Base-by-base conservation (phyloP, 2,113 vertebrate genomes). In the Pituophis catenifer region DNA sequence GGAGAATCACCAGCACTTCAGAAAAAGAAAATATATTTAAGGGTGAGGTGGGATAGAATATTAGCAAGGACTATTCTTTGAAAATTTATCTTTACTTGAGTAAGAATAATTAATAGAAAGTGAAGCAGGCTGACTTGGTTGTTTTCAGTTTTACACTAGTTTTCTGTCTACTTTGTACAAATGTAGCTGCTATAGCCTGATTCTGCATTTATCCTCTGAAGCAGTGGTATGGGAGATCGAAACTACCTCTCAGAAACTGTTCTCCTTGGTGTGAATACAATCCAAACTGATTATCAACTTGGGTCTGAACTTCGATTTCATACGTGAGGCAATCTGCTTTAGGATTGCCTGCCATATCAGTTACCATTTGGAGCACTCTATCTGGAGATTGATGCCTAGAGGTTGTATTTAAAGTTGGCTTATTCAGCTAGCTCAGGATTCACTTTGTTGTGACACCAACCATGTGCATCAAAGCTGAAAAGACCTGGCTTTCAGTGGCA, bases 1-100 rank as follows among this genome's bases (percentile, higher is more conserved):
- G 95, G 95, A 94, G 95, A 92, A 94, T 97, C 97, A 98, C 97
- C 97, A 98, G 97, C 97, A 97, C 96, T 97, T 95, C 95, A 87
- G 94, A 94, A 97, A 95, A 94, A 89, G 89, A 94, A 91, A 93
- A 94, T 81, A 81, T 81, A 91, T 81, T 93, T 58, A 44, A 26
- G 54, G 26, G 93, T 12, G 5, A 26, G 13, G 55, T 0, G 62
- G 81, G 65, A 44, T 59, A 8, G 38, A 15, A 17, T 96, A 94
- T 97, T 48, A 96, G 96, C 96, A 96, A 92, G 95, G 97, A 90
- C 93, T 94, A 92, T 95, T 95, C 94, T 93, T 90, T 92, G 55
- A n/a, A 87, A 92, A 50, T 48, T n/a, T 87, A 62, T 59, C 53
- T 92, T 97, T 89, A 65, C 94, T 97, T 96, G 93, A 95, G 93